A percentile compares a stretch with the other conserved stretches of the same genome.
Conservation (phyloP, 2,113 vertebrate species). For the Opisthocomus hoazin region DNA sequence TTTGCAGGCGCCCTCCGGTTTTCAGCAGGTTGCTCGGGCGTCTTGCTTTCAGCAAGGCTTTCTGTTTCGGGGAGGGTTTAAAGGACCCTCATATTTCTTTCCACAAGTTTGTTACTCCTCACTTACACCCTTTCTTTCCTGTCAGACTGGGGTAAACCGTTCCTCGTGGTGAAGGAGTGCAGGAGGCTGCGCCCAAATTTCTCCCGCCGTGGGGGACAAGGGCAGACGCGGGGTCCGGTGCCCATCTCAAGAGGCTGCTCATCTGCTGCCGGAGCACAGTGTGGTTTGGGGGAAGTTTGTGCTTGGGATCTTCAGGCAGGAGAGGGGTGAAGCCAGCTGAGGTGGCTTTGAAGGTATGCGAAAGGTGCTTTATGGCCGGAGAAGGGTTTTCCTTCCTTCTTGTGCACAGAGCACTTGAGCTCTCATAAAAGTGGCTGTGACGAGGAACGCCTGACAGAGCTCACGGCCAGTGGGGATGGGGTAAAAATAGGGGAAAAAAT, state of each 20-base stretch:
- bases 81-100: not conserved
- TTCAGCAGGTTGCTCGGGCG: fast-evolving
- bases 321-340: not conserved
- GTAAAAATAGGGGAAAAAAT: not conserved
- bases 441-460: not conserved
- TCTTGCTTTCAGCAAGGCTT: not conserved
- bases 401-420: not conserved
- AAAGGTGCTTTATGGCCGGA: not conserved
- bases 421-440: not conserved
- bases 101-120: fast-evolving
- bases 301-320: not conserved
- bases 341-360: not conserved
- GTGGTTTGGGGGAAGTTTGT: not conserved
- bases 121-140: not conserved
- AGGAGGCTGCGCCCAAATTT: not conserved
- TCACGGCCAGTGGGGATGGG: fast-evolving
- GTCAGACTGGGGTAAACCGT: not conserved
- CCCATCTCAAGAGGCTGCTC: fast-evolving
- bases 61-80: no score
- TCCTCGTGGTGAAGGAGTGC: fast-evolving
- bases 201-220: not conserved
- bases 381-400: not conserved
- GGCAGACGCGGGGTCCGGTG: fast-evolving
- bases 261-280: fast-evolving
- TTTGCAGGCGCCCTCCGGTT: not conserved